Percentiles rank a stretch among this genome's conserved stretches.
Conservation (phyloP, 2,797 vertebrate species). For the Rhincodon typus region DNA sequence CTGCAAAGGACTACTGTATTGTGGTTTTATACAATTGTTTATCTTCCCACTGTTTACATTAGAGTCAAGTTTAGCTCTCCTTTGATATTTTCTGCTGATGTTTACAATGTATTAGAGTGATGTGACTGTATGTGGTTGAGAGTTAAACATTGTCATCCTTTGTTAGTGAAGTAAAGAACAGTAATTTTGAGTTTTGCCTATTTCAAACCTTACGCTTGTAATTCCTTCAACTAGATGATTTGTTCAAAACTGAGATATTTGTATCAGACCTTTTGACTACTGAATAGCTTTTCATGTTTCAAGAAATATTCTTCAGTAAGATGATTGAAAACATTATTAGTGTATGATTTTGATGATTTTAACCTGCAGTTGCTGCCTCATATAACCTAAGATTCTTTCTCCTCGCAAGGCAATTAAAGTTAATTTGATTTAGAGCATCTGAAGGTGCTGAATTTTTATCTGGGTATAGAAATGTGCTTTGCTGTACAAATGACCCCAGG, state of each 20-base stretch:
- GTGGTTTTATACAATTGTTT: constrained; percentile 46
- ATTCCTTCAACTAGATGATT: background rate
- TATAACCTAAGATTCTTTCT: background rate
- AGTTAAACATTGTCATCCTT: background rate
- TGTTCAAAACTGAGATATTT: background rate
- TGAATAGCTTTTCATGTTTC: background rate
- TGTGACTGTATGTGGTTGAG: background rate
- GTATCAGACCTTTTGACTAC: background rate
- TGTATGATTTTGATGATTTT: background rate
- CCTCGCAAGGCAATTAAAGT: background rate
- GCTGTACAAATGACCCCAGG: too few relatives aligned
- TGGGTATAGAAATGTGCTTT: background rate
- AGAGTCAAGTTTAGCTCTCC: constrained; percentile 48
- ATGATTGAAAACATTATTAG: background rate
- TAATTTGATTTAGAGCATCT: background rate
- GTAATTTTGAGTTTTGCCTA: constrained; percentile 28
- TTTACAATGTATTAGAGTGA: constrained; percentile 38
- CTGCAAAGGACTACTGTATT: constrained; percentile 48
- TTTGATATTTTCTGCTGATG: constrained; percentile 43
- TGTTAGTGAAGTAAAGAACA: background rate
- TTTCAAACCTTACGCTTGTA: background rate
- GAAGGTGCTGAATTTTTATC: background rate
- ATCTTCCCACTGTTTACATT: constrained; percentile 44
- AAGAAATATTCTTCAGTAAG: background rate
- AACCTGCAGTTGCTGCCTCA: background rate